Evolutionary conservation across 2,797 vertebrate genomes (phyloP).

Genomic region (Nannoperca obscura): DNA sequence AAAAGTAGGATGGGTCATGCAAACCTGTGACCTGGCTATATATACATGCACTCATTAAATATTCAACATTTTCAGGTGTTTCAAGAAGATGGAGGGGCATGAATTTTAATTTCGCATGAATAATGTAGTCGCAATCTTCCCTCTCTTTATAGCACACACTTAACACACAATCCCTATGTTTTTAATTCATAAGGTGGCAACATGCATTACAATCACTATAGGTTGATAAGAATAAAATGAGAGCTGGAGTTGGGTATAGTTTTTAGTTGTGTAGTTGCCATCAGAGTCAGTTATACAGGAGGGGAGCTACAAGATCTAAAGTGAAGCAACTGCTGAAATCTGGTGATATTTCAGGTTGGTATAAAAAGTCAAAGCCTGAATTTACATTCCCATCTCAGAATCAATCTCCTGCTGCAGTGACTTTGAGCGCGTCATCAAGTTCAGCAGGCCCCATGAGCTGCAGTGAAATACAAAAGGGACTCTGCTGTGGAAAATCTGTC

Average conservation of each 20-base stretch:
- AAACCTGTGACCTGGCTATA: slow-evolving; percentile 48
- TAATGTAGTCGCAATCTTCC: slow-evolving; percentile 63
- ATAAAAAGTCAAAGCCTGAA: not conserved
- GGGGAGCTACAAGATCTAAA: not conserved
- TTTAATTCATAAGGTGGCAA: slow-evolving; percentile 13
- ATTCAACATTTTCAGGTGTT: slow-evolving; percentile 64
- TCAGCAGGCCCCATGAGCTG: not conserved
- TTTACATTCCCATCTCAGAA: slow-evolving; percentile 7
- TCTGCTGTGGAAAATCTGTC: not conserved
- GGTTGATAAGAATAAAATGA: not conserved
- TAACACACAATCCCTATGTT: slow-evolving; percentile 12
- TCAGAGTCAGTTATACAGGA: too few species aligned
- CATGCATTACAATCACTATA: not conserved
- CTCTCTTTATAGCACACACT: slow-evolving; percentile 43
- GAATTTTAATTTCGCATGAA: slow-evolving; percentile 72
- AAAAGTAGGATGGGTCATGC: slow-evolving; percentile 21
- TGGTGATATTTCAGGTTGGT: slow-evolving; percentile 3
- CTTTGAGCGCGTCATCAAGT: slow-evolving; percentile 2
- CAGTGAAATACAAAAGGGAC: not conserved
- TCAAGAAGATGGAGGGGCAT: slow-evolving; percentile 49
- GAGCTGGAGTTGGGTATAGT: not conserved
- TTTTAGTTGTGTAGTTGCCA: not conserved
- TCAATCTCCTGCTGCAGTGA: slow-evolving; percentile 12
- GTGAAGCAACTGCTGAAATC: not conserved
- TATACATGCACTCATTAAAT: slow-evolving; percentile 54